Base-by-base conservation (phyloP, 2,113 vertebrate genomes). In the Alligator mississippiensis region DNA sequence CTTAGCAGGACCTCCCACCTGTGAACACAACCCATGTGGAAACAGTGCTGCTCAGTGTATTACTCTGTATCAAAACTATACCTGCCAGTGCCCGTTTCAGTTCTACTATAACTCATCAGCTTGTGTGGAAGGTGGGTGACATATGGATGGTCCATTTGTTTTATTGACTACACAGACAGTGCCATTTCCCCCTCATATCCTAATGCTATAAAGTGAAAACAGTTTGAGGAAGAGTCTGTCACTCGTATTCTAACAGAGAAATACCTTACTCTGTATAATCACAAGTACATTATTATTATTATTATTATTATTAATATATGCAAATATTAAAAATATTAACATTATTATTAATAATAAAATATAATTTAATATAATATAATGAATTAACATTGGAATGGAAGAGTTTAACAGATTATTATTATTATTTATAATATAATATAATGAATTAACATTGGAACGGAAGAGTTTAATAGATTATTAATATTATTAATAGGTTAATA, bases 91-190 rank as follows among this genome's bases (percentile, higher is more conserved):
- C 57, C 0, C 0, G 0, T 94, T 97, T 54, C 97, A 96, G 5
- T 94, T 64, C 57, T 98, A 96, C 84, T 96, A 96, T 7, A 3
- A 0, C 0, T 0, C 5, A 0, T 0, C 4, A 0, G 6, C 0
- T 5, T 98, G 98, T 66, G 0, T 4, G 2, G 13, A 0, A 96
- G 98, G 98, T 98, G 87, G 97, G 98, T 94, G 90, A 6, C 58
- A 87, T 28, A 82, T 88, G 6, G 18, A 3, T 57, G 74, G 70
- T 60, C 18, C 74, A 0, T 72, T n/a, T 68, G 86, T 90, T 59
- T 80, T 19, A n/a, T 5, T 47, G 70, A n/a, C 58, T 63, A 82
- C 24, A 27, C 14, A 15, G 21, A 25, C 66, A 92, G 24, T 59
- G 21, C 38, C 76, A 74, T 88, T 88, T 76, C 47, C 57, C 83